Conservation (phyloP, 2,797 vertebrate species). For the Eutrigla gurnardus region DNA sequence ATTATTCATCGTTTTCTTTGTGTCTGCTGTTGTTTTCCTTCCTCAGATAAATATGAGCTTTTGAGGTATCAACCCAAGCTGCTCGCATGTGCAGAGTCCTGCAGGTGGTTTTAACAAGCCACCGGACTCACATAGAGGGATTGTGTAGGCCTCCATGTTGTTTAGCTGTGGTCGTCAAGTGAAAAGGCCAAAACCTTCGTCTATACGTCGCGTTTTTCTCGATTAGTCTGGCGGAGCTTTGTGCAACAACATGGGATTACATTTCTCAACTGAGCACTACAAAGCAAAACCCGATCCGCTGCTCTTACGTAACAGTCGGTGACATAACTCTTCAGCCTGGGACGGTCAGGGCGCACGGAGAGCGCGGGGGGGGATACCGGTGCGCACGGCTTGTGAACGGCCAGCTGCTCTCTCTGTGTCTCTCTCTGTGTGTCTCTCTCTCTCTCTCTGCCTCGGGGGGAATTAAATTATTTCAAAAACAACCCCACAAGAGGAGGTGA, state of each 20-base stretch:
- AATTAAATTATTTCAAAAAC: slow-evolving; percentile 48
- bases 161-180: neutral
- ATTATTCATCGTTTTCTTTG: slow-evolving; percentile 69
- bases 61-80: neutral
- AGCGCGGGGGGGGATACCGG: slow-evolving; percentile 10
- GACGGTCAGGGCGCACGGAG: slow-evolving; percentile 60
- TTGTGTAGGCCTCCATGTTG: neutral
- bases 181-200: neutral
- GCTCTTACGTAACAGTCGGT: slow-evolving; percentile 81
- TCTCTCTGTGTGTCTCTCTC: slow-evolving; percentile 14
- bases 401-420: slow-evolving; percentile 51
- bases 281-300: slow-evolving; percentile 76
- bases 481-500: slow-evolving; percentile 38
- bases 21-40: slow-evolving; percentile 34
- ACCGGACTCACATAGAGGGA: neutral
- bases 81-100: neutral
- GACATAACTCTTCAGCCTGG: slow-evolving; percentile 80
- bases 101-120: slow-evolving; percentile 1
- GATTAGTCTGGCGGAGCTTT: slow-evolving; percentile 54
- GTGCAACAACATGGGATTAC: slow-evolving; percentile 73
- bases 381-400: slow-evolving; percentile 46
- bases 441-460: slow-evolving; percentile 30
- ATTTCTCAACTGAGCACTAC: slow-evolving; percentile 70
- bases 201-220: slow-evolving; percentile 45
- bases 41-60: slow-evolving; percentile 19